Evolutionary conservation across 2,888 invertebrate species (phyloP).

Genomic region (Serripes groenlandicus): DNA sequence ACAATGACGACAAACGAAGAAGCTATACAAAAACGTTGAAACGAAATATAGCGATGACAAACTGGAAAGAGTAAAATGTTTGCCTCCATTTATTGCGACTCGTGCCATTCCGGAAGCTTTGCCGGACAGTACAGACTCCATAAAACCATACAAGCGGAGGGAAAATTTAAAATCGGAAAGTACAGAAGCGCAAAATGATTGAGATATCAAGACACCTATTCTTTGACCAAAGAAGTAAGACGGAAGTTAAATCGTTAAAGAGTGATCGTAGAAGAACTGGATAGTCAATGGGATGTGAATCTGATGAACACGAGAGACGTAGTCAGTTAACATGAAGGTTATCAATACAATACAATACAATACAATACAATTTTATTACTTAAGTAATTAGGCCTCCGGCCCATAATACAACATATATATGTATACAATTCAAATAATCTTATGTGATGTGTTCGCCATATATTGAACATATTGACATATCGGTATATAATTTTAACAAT

Average conservation of each 20-base stretch:
- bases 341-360: no score
- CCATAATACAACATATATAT: no score
- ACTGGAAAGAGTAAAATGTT: constrained; percentile 23
- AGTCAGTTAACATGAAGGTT: not conserved
- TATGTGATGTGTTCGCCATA: no score
- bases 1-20: no score
- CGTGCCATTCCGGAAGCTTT: constrained; percentile 6
- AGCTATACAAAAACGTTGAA: no score
- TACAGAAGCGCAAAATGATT: constrained; percentile 56
- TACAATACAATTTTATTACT: no score
- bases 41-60: no score
- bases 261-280: constrained; percentile 45
- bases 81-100: constrained; percentile 1
- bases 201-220: constrained; percentile 48
- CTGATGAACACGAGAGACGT: constrained; percentile 40
- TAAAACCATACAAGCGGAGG: constrained; percentile 29
- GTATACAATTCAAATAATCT: no score
- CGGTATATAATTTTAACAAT: no score
- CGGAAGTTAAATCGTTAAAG: constrained; percentile 21
- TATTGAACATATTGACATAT: no score
- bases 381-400: no score
- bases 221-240: constrained; percentile 38
- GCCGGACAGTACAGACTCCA: constrained; percentile 3
- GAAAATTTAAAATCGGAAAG: constrained; percentile 26
- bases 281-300: constrained; percentile 47